Conservation (phyloP, 2,113 vertebrate species). For the Stigmatopora nigra region DNA sequence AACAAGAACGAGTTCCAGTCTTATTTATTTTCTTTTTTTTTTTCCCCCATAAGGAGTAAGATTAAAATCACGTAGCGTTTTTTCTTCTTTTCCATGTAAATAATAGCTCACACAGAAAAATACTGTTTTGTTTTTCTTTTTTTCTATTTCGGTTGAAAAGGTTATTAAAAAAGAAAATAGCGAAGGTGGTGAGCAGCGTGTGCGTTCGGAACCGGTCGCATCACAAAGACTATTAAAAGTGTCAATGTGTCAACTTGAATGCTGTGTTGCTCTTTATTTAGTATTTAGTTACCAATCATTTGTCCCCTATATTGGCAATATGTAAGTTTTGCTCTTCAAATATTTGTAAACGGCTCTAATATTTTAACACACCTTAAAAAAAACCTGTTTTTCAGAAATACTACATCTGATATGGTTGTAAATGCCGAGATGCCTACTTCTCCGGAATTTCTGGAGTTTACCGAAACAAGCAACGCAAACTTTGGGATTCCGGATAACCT, state of each 20-base stretch:
- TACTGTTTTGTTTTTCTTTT: constrained; percentile 43
- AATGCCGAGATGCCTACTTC: too few relatives aligned
- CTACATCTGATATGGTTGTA: too few relatives aligned
- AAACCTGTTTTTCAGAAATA: too few relatives aligned
- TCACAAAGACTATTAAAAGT: constrained; percentile 53
- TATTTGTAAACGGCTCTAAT: too few relatives aligned
- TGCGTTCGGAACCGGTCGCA: constrained; percentile 55
- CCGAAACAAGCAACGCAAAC: too few relatives aligned
- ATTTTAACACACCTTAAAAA: too few relatives aligned
- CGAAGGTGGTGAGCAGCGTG: constrained; percentile 44
- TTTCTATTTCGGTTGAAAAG: constrained; percentile 58
- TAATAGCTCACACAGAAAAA: constrained; percentile 69
- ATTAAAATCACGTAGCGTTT: constrained; percentile 52
- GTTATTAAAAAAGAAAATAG: constrained; percentile 31
- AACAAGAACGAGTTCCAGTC: constrained; percentile 60
- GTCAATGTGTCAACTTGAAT: constrained; percentile 44
- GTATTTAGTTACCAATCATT: neutral
- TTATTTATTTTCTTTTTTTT: constrained; percentile 71
- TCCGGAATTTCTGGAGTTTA: too few relatives aligned
- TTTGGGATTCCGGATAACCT: too few relatives aligned
- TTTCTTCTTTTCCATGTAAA: constrained; percentile 70
- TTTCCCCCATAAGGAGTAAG: constrained; percentile 27
- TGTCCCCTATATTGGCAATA: too few relatives aligned
- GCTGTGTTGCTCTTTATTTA: neutral
- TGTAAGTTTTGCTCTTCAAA: too few relatives aligned